Evolutionary conservation across 2,113 vertebrate genomes (phyloP).

Genomic region (Gymnarchus niloticus): DNA sequence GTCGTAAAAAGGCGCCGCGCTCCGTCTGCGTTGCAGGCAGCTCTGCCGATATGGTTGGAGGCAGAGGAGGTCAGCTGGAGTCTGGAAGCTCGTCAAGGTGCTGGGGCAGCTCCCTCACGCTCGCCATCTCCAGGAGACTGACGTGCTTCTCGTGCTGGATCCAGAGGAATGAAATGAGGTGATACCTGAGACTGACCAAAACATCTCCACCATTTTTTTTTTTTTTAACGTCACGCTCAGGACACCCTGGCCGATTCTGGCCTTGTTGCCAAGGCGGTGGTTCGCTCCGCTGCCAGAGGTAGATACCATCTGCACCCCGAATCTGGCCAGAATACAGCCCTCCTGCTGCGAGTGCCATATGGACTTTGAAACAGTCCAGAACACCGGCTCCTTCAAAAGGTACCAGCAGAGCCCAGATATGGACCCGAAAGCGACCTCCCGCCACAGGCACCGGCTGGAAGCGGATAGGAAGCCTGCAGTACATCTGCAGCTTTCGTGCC

Average conservation of each 20-base stretch:
- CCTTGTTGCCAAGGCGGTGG: background rate
- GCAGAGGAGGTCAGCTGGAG: background rate
- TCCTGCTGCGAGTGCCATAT: background rate
- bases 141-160: background rate
- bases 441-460: background rate
- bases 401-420: background rate
- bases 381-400: background rate
- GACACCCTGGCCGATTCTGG: background rate
- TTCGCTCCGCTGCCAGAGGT: background rate
- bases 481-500: background rate
- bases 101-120: background rate
- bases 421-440: background rate
- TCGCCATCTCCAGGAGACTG: background rate
- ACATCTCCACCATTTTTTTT: background rate
- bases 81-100: background rate
- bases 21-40: background rate
- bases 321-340: background rate
- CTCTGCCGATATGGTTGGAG: too few relatives aligned
- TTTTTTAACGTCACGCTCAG: background rate
- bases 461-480: background rate
- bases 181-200: conserved; percentile 1
- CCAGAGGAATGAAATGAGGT: background rate
- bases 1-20: background rate
- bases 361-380: conserved; percentile 1
- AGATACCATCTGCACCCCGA: background rate